These are phyloP conservation scores for Rhinopomastus cyanomelas DNA, from an alignment of 2,113 vertebrate genomes.

Conservation along the genomic window DNA sequence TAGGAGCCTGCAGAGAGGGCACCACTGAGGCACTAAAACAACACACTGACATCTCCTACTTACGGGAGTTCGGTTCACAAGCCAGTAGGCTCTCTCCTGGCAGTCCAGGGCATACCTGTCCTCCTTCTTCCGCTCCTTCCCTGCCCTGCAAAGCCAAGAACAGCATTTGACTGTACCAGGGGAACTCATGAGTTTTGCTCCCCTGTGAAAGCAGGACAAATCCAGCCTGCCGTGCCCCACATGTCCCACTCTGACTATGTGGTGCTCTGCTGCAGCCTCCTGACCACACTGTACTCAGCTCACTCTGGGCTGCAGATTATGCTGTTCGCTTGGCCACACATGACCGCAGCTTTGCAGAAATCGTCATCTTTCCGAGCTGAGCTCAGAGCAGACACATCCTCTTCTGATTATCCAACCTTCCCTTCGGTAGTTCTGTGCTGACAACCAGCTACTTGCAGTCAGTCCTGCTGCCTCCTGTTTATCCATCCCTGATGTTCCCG, in stretches of 20 bases:
- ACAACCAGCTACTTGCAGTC: neutral
- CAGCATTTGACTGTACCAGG: neutral
- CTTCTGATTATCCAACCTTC: neutral
- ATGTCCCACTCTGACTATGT: fast-evolving
- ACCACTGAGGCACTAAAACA: neutral
- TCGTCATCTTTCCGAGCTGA: neutral
- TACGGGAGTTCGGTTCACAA: conserved; percentile 92
- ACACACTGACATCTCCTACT: conserved; percentile 24
- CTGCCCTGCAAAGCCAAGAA: conserved; percentile 80
- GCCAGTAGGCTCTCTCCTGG: conserved; percentile 97
- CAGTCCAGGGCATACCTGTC: conserved; percentile 93
- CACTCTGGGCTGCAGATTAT: neutral
- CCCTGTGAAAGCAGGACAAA: neutral
- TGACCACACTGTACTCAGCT: neutral
- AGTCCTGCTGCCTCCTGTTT: neutral
- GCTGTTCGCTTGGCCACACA: neutral
- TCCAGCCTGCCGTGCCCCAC: fast-evolving
- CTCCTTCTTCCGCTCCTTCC: conserved; percentile 91
- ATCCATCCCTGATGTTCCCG: fast-evolving
- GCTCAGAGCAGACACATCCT: conserved; percentile 34
- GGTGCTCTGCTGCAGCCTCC: neutral
- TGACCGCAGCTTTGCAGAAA: conserved; percentile 18
- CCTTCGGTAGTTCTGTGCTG: neutral
- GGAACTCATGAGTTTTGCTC: neutral
- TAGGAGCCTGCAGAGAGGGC: neutral